Evolutionary conservation across 2,888 invertebrate genomes (phyloP), one percentile per base, ranked within the genome.

Genomic region (Elysia crispata): DNA sequence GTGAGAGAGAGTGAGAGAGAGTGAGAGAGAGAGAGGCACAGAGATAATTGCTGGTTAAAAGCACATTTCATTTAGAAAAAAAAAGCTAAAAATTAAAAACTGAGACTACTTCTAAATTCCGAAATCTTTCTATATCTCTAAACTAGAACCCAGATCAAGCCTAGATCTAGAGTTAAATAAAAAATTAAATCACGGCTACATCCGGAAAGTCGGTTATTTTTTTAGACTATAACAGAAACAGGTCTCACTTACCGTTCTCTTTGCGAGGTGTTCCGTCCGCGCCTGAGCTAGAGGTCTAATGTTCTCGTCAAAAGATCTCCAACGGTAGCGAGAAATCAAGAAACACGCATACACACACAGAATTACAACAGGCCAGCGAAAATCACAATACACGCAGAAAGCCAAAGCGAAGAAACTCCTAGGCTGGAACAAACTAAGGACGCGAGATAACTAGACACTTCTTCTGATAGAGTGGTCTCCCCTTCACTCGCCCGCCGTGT

Each of bases 1-100:
- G 41, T 54, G 57, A 69, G 31, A 30, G n/a, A 30, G 33, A 69
- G 49, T 50, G 64, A 69, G 31, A 77, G 28, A 64, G 31, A 31
- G 57, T 30, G 74, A 60, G 20, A 74, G 57, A 60, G 13, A 74
- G 57, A 74, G 13, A 60, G 74, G 30, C 30, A 57, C 57, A 50
- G 23, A 72, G 50, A 50, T 23, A 23, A 49, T 41, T 13, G 28
- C 1, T n/a, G 49, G 20, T 41, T 41, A n/a, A 41, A 20, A 72
- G 25, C n/a, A 49, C 8, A n/a, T n/a, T n/a, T n/a, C n/a, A n/a
- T n/a, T n/a, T n/a, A n/a, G n/a, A n/a, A n/a, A n/a, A n/a, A n/a
- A n/a, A n/a, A n/a, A n/a, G n/a, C n/a, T n/a, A n/a, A n/a, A n/a
- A n/a, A n/a, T n/a, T n/a, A n/a, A n/a, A n/a, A n/a, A n/a, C n/a